Conservation (phyloP, 2,113 vertebrate genomes). For the Hypomesus transpacificus region DNA sequence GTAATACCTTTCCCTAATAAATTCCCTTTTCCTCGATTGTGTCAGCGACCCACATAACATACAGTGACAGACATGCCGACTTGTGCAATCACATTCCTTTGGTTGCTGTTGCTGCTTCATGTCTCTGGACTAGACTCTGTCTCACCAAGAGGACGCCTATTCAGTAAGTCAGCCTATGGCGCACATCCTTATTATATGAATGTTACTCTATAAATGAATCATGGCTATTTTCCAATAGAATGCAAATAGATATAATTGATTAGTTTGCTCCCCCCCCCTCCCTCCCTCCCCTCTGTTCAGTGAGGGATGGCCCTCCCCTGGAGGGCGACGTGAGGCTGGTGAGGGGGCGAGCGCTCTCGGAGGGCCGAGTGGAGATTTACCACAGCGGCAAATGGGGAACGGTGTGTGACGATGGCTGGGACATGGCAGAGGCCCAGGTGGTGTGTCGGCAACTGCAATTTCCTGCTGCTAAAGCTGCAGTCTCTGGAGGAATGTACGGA, state of each 20-base stretch:
- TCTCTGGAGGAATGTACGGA: slow-evolving; percentile 50
- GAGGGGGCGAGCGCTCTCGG: slow-evolving; percentile 10
- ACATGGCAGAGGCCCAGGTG: slow-evolving; percentile 66
- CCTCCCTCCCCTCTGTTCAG: neutral
- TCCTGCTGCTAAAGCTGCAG: slow-evolving; percentile 55
- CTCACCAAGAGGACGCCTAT: neutral
- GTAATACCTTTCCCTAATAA: neutral
- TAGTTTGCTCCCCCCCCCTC: too few relatives aligned
- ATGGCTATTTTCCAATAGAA: too few relatives aligned
- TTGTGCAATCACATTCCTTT: neutral
- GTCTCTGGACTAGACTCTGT: slow-evolving; percentile 15
- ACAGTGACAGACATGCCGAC: slow-evolving; percentile 6
- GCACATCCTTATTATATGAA: too few relatives aligned
- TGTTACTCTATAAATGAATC: too few relatives aligned
- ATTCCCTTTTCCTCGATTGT: neutral
- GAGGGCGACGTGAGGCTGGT: slow-evolving; percentile 61
- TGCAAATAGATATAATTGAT: too few relatives aligned
- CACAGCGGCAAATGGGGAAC: slow-evolving; percentile 77
- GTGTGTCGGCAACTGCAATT: slow-evolving; percentile 76
- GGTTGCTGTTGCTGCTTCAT: slow-evolving; percentile 47
- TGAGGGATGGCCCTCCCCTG: neutral
- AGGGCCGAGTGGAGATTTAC: slow-evolving; percentile 78
- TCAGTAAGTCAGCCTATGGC: slow-evolving; percentile 46
- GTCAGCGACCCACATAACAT: neutral
- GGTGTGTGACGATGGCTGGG: slow-evolving; percentile 77